Percentiles rank a stretch among this genome's conserved stretches.
phyloP scores from a whole-genome alignment of 1,140 invertebrate species.

The Cepaea nemoralis region DNA sequence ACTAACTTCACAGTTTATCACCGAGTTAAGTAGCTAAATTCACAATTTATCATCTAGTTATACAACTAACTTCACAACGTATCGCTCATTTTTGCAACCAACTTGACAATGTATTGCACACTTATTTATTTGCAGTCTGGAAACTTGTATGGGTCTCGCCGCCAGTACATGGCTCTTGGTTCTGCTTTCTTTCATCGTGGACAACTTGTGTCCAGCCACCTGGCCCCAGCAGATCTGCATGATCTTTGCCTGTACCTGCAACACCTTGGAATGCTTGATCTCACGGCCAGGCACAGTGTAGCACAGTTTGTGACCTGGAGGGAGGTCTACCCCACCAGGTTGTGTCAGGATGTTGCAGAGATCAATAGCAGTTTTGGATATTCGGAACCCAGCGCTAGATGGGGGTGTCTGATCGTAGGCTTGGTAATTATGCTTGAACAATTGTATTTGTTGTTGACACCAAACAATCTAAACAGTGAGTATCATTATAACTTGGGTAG shows the following conservation, averaged over 20 bases:
- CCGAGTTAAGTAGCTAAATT: too few species aligned
- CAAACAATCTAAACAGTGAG: too few species aligned
- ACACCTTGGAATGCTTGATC: constrained; percentile 65
- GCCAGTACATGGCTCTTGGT: constrained; percentile 70
- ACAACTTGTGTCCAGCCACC: constrained; percentile 69
- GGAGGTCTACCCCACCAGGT: constrained; percentile 67
- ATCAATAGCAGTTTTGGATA: constrained; percentile 58
- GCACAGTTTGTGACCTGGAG: constrained; percentile 70
- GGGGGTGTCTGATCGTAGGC: constrained; percentile 67
- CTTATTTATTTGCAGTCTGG: constrained; percentile 60
- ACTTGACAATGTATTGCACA: neutral
- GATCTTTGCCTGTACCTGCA: constrained; percentile 66
- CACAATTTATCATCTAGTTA: too few species aligned
- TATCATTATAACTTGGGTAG: too few species aligned
- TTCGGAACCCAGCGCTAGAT: constrained; percentile 61
- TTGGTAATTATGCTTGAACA: constrained; percentile 54
- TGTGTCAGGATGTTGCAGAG: constrained; percentile 51
- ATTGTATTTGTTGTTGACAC: constrained; percentile 13
- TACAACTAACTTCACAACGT: too few species aligned
- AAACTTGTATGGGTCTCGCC: constrained; percentile 66
- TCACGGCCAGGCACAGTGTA: constrained; percentile 61
- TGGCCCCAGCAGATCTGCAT: constrained; percentile 63
- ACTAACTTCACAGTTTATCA: too few species aligned
- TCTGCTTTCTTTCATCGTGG: constrained; percentile 71
- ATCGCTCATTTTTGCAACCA: too few species aligned